Evolutionary conservation across 2,888 invertebrate species (phyloP).

Genomic region (Lochmaea crataegi): DNA sequence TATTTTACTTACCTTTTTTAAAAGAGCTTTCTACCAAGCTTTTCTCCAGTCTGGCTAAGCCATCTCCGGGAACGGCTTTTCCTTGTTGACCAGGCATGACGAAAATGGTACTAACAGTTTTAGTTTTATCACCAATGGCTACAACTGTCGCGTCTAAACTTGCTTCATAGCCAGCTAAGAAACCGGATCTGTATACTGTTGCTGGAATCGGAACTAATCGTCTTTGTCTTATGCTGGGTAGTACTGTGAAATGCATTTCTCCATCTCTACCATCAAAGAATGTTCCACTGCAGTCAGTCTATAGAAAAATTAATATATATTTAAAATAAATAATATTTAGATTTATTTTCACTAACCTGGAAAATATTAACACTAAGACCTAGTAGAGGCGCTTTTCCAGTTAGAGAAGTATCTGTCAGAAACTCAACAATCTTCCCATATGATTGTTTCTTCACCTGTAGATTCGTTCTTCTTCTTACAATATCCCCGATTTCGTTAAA

Average conservation of each 20-base stretch:
- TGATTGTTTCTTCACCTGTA: conserved; percentile 82
- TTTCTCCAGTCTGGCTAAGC: conserved; percentile 79
- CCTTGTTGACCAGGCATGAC: conserved; percentile 90
- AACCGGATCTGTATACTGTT: conserved; percentile 79
- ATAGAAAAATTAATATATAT: conserved; percentile 43
- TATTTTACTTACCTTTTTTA: conserved; percentile 64
- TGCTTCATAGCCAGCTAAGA: conserved; percentile 87
- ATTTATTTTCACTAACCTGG: conserved; percentile 67
- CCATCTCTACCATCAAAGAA: conserved; percentile 84
- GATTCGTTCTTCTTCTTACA: conserved; percentile 83
- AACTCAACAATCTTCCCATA: conserved; percentile 82
- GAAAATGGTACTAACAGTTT: conserved; percentile 81
- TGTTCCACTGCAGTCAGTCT: conserved; percentile 83
- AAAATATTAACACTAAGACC: conserved; percentile 86
- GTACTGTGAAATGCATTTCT: conserved; percentile 87
- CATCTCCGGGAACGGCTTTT: conserved; percentile 82
- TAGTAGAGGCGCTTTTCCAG: conserved; percentile 80
- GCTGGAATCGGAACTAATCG: conserved; percentile 87
- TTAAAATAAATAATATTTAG: conserved; percentile 8
- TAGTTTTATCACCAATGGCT: conserved; percentile 77
- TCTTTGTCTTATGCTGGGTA: conserved; percentile 81
- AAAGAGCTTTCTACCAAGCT: conserved; percentile 76
- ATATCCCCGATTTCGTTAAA: conserved; percentile 86
- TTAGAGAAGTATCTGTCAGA: conserved; percentile 78
- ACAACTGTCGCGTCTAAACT: conserved; percentile 86